Percentiles rank a stretch among this genome's conserved stretches.
Conservation (phyloP, 2,888 invertebrate species). For the Miltochrista miniata region DNA sequence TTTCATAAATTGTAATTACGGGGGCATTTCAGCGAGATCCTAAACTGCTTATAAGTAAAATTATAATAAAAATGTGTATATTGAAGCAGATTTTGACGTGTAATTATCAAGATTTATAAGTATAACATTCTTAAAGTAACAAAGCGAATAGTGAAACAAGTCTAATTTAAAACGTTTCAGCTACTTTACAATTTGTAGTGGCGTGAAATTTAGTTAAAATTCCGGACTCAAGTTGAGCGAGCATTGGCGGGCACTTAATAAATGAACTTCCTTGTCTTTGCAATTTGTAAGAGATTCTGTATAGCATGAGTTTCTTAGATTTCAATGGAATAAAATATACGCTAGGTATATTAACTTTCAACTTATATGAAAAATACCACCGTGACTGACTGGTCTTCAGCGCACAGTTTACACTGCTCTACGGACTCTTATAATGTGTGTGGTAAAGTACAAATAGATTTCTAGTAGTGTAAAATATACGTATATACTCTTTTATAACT, state of each 20-base stretch:
- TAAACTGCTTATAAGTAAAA: background rate
- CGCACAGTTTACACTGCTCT: no score
- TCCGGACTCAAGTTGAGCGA: conserved; percentile 43
- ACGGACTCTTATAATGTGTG: no score
- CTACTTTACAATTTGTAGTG: conserved; percentile 31
- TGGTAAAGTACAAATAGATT: no score
- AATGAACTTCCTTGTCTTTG: conserved; percentile 54
- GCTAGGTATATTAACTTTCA: no score
- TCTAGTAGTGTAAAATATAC: no score
- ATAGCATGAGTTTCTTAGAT: background rate
- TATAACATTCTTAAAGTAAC: background rate
- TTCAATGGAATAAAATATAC: background rate
- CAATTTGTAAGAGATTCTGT: conserved; percentile 22
- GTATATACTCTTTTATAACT: no score
- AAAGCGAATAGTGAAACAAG: conserved; percentile 21
- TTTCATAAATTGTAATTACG: no score
- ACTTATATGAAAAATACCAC: no score
- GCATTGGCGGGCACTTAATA: conserved; percentile 53
- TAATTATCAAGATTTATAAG: background rate
- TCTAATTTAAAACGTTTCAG: conserved; percentile 35
- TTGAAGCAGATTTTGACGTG: conserved; percentile 1
- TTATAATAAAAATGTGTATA: background rate
- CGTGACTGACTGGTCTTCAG: no score
- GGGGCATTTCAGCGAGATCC: no score
- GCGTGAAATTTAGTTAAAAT: conserved; percentile 57